These are phyloP conservation scores for Amphipyra tragopoginis DNA, from an alignment of 2,888 invertebrate species.

Conservation along the genomic window DNA sequence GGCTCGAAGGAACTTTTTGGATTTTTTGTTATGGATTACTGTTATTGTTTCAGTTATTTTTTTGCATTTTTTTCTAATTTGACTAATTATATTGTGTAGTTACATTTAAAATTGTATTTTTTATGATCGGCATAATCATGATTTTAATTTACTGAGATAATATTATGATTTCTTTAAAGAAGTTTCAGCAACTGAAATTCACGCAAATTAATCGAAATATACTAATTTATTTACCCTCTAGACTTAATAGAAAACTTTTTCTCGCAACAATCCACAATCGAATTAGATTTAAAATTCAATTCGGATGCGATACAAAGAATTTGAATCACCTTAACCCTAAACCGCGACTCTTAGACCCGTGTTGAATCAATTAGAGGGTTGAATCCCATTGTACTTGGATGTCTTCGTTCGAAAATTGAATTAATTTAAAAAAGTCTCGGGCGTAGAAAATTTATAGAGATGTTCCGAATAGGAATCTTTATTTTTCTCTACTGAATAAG, in stretches of 20 bases:
- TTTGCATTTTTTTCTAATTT: too few relatives aligned
- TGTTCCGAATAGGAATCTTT: background rate
- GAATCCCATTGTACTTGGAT: constrained; percentile 65
- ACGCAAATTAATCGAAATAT: constrained; percentile 7
- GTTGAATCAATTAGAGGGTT: constrained; percentile 78
- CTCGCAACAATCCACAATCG: constrained; percentile 57
- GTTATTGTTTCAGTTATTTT: too few relatives aligned
- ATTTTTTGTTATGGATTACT: constrained; percentile 4
- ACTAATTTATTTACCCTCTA: constrained; percentile 33
- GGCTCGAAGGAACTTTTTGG: constrained; percentile 90
- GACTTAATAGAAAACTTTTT: constrained; percentile 27
- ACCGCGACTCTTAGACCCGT: constrained; percentile 74
- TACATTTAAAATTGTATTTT: too few relatives aligned
- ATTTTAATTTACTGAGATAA: too few relatives aligned
- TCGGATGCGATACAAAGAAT: constrained; percentile 68
- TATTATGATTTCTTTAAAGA: too few relatives aligned
- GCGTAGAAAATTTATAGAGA: constrained; percentile 24
- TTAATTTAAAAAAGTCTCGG: constrained; percentile 33
- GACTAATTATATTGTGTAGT: too few relatives aligned
- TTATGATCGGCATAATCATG: too few relatives aligned
- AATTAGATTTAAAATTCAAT: constrained; percentile 72
- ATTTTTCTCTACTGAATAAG: background rate
- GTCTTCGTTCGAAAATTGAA: constrained; percentile 65
- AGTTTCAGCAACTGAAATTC: background rate
- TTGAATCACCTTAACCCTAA: constrained; percentile 66